A percentile compares a stretch with the other conserved stretches of the same genome.
phyloP scores from a whole-genome alignment of 2,113 vertebrate genomes.

The Variabilichromis moorii region DNA sequence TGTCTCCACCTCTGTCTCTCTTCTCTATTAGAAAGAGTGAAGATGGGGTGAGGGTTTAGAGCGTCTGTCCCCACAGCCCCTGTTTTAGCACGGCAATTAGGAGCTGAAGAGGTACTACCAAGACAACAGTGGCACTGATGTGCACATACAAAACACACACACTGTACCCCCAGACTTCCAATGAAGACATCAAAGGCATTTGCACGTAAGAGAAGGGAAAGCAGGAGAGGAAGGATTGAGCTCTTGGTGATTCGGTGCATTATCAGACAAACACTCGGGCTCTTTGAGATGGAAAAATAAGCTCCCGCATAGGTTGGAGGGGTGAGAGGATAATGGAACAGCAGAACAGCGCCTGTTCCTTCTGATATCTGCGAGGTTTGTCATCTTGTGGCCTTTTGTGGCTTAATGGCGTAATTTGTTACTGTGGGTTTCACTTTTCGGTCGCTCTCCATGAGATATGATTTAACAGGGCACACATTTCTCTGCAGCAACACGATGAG shows the following conservation, averaged over 20 bases:
- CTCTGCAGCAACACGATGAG: neutral
- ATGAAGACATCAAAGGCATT: slow-evolving; percentile 33
- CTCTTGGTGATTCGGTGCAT: slow-evolving; percentile 17
- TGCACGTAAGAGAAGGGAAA: neutral
- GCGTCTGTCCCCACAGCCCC: neutral
- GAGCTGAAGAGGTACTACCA: slow-evolving; percentile 12
- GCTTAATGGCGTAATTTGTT: neutral
- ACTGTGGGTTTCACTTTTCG: slow-evolving; percentile 9
- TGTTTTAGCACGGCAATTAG: slow-evolving; percentile 19
- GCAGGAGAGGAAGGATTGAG: neutral
- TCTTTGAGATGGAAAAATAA: slow-evolving; percentile 26
- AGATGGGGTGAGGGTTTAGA: neutral
- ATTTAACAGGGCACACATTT: neutral
- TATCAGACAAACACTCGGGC: slow-evolving; percentile 17
- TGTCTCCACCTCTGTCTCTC: neutral
- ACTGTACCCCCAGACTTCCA: neutral
- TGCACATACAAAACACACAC: neutral
- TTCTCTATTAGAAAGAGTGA: neutral
- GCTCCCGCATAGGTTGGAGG: neutral
- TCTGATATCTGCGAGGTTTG: neutral
- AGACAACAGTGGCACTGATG: neutral
- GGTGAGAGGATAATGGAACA: slow-evolving; percentile 3
- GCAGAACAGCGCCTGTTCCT: slow-evolving; percentile 7
- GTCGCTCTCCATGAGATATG: neutral
- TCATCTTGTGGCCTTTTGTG: neutral